Evolutionary conservation across 1,140 invertebrate genomes (phyloP), one percentile per base, ranked within the genome.

Genomic region (Bemisia tabaci): DNA sequence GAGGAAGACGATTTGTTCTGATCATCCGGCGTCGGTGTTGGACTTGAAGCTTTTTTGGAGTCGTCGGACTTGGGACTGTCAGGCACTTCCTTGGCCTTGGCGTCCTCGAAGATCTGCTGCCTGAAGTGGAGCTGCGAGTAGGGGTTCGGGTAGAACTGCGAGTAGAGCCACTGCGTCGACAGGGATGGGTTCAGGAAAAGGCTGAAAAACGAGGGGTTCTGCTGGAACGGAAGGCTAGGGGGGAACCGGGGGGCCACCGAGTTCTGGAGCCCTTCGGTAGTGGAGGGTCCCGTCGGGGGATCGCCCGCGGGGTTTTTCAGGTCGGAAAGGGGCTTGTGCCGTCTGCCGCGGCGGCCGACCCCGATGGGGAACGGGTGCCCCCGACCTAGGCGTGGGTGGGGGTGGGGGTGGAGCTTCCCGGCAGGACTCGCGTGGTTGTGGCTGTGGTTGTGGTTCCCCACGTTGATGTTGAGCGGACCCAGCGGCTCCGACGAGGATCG

Each of bases 111-210:
- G 62, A 67, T 24, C 66, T 65, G 63, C 61, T 67, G 64, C 62
- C 65, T 67, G 2, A 65, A 59, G 25, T 26, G 68, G n/a, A 59
- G 69, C 59, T 59, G 65, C 23, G 67, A 68, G 59, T 67, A 72
- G 25, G 72, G 66, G 26, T 70, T 71, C 11, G 69, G 77, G 71
- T 87, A 87, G 1, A 88, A 77, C 71, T 87, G 86, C 0, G 84
- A 85, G 73, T 88, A 88, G 0, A 88, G 76, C 86, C 86, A 88
- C 65, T 87, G 86, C 33, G 85, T 85, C 1, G 86, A 85, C 11
- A 88, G 75, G 0, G 86, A 85, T 2, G 85, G 82, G 72, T 87
- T 87, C 25, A 88, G 76, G 72, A 88, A 87, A 58, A 88, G 75
- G 63, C 71, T 72, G 69, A 72, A 73, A 68, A 71, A 72, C 72